These are phyloP conservation scores for Sarcophaga caerulescens DNA, from an alignment of 2,888 invertebrate species.

Conservation along the genomic window DNA sequence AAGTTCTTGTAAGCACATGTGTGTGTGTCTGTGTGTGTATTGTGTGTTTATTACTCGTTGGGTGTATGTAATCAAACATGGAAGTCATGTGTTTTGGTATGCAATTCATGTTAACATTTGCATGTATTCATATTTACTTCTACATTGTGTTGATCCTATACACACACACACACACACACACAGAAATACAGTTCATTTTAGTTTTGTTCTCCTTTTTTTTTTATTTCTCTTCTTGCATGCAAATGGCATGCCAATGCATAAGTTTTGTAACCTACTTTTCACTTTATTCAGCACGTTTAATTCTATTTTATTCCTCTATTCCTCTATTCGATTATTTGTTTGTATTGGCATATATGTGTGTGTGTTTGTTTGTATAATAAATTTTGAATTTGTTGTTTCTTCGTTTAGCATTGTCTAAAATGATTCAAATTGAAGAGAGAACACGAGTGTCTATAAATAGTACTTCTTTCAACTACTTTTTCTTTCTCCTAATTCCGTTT, in stretches of 20 bases:
- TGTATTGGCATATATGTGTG: not conserved
- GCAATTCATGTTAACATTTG: too few species aligned
- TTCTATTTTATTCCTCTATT: not conserved
- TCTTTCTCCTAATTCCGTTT: too few species aligned
- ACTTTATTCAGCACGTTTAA: slow-evolving; percentile 23
- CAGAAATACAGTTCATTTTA: too few species aligned
- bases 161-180: too few species aligned
- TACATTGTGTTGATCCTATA: too few species aligned
- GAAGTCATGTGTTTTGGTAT: too few species aligned
- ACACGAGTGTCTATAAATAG: slow-evolving; percentile 56
- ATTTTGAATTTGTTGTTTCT: slow-evolving; percentile 13
- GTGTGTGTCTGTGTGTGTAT: too few species aligned
- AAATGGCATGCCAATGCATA: slow-evolving; percentile 61
- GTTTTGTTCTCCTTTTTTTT: too few species aligned
- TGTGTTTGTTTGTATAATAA: not conserved
- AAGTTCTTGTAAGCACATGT: too few species aligned
- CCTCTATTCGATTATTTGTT: not conserved
- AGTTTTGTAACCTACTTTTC: slow-evolving; percentile 64
- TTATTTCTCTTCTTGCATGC: slow-evolving; percentile 28
- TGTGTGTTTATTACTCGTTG: too few species aligned
- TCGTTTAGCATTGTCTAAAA: slow-evolving; percentile 30
- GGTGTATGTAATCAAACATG: too few species aligned
- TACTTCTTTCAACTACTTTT: not conserved
- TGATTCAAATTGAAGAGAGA: slow-evolving; percentile 22
- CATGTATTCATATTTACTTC: too few species aligned